phyloP scores from a whole-genome alignment of 2,888 invertebrate genomes.

The Axea sp. region DNA sequence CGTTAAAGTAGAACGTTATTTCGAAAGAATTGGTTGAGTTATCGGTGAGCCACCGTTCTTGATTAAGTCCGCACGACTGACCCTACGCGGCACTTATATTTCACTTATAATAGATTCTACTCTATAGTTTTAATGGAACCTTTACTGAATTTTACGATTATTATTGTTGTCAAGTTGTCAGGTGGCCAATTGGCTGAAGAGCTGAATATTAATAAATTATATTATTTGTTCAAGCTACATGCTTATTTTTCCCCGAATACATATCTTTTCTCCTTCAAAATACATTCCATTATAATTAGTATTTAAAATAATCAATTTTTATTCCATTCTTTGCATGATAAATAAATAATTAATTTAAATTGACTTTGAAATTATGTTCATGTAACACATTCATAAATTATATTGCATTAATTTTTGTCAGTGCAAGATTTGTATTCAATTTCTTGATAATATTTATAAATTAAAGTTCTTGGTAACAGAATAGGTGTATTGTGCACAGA shows the following conservation, averaged over 20 bases:
- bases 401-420: too few relatives aligned
- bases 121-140: slow-evolving; percentile 62
- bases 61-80: slow-evolving; percentile 78
- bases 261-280: not conserved
- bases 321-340: too few relatives aligned
- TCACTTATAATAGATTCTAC: slow-evolving; percentile 67
- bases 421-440: too few relatives aligned
- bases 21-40: slow-evolving; percentile 49
- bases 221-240: slow-evolving; percentile 75
- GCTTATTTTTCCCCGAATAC: slow-evolving; percentile 11
- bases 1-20: slow-evolving; percentile 19
- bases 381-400: too few relatives aligned
- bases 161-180: slow-evolving; percentile 75
- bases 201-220: slow-evolving; percentile 75
- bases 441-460: too few relatives aligned
- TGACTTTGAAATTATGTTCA: too few relatives aligned
- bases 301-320: too few relatives aligned
- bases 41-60: slow-evolving; percentile 65
- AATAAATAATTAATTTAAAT: too few relatives aligned
- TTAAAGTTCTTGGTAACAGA: too few relatives aligned
- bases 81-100: slow-evolving; percentile 76
- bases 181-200: slow-evolving; percentile 68
- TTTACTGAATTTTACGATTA: slow-evolving; percentile 70
- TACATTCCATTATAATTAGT: not conserved
- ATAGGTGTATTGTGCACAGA: too few relatives aligned